Conservation (phyloP, 1,140 invertebrate genomes). For the Chrysopa pallens region DNA sequence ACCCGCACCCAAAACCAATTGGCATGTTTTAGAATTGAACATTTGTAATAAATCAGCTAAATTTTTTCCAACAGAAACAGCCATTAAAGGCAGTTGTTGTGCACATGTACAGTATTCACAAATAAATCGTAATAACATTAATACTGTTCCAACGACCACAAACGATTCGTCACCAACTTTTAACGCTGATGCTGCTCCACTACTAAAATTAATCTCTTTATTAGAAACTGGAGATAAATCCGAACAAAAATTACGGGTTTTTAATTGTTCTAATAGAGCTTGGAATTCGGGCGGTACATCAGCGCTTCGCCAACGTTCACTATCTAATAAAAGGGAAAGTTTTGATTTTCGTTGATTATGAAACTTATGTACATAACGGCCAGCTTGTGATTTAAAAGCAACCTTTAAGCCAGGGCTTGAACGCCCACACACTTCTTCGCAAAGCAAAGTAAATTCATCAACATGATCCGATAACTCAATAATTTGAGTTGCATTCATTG, state of each 20-base stretch:
- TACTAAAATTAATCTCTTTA: conserved; percentile 7
- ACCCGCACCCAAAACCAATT: conserved; percentile 87
- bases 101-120: conserved; percentile 78
- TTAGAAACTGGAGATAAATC: conserved; percentile 14
- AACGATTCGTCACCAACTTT: conserved; percentile 64
- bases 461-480: conserved; percentile 58
- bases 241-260: conserved; percentile 22
- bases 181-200: conserved; percentile 29
- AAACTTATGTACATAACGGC: conserved; percentile 79
- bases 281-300: conserved; percentile 80
- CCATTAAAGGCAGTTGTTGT: conserved; percentile 41
- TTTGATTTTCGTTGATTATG: conserved; percentile 77
- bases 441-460: conserved; percentile 58
- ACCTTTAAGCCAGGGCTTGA: conserved; percentile 62
- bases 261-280: conserved; percentile 57
- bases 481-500: conserved; percentile 56
- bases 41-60: conserved; percentile 72
- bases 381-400: conserved; percentile 74
- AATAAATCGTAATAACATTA: conserved; percentile 73
- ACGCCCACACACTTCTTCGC: conserved; percentile 59
- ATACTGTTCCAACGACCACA: conserved; percentile 67
- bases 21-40: conserved; percentile 87
- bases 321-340: conserved; percentile 66
- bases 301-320: conserved; percentile 86
- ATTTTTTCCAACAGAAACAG: conserved; percentile 51